Evolutionary conservation across 1,140 invertebrate genomes (phyloP), one percentile per base, ranked within the genome.

Genomic region (Polyergus mexicanus): DNA sequence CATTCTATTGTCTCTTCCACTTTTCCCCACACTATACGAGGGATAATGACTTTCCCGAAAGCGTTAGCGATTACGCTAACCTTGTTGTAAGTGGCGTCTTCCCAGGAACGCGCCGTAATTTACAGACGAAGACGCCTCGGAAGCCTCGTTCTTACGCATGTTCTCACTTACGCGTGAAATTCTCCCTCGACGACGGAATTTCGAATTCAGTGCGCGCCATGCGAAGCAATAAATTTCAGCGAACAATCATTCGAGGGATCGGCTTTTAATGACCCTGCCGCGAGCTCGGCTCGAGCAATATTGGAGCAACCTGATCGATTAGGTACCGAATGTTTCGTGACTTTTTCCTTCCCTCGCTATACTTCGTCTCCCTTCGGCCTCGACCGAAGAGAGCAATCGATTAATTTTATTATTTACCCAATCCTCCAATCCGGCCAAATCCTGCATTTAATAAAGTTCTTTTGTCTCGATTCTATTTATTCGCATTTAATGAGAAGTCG

Each of bases 371-470:
- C 41, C 75, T 35, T 16, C 7, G 22, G n/a, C 7, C 7, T 10
- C 81, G 68, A 78, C 54, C 65, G 60, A 65, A 60, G 4, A 51
- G 47, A 51, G 47, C 54, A 62, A 75, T 72, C 86, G 85, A 91
- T 87, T 90, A 78, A 90, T 91, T 90, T 90, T 89, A 89, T 91
- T 88, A 88, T 87, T 86, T 86, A 47, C 63, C 58, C 62, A 1
- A 72, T 62, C 69, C 19, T 69, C 38, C 41, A 75, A 47, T 65
- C 56, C 38, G 44, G 76, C 28, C 47, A 35, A 56, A 69, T 71
- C 66, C 51, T 22, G 65, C 38, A 69, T 80, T 80, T 80, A 80
- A 80, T 80, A 80, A 80, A 71, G 22, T 54, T 35, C 51, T 77
- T 88, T 75, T 75, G 62, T 88, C 83, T 75, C 74, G 44, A 32